These are phyloP conservation scores for Diglossa cyanea DNA, from an alignment of 2,797 vertebrate species.

Conservation along the genomic window DNA sequence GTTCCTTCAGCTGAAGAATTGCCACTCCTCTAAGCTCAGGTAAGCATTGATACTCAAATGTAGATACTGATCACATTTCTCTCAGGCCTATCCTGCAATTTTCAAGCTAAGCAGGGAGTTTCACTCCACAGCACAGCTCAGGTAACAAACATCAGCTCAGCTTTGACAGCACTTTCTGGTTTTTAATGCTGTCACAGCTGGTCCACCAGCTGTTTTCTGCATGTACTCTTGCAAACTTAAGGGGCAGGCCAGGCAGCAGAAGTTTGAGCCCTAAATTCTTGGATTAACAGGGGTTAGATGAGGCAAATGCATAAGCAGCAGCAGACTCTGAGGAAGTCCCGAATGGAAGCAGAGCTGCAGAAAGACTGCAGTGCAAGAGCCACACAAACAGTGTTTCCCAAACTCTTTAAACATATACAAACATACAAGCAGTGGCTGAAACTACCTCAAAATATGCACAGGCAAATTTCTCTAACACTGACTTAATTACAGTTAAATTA, in stretches of 20 bases:
- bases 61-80: neutral
- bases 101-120: neutral
- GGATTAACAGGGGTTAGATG: neutral
- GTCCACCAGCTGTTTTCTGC: constrained; percentile 1
- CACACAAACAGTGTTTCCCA: neutral
- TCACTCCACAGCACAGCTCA: neutral
- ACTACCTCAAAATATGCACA: neutral
- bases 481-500: neutral
- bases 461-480: neutral
- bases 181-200: neutral
- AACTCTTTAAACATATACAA: neutral
- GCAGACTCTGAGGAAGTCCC: neutral
- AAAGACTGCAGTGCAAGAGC: neutral
- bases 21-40: neutral
- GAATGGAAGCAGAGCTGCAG: neutral
- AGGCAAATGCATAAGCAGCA: neutral
- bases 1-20: neutral
- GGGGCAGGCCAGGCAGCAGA: neutral
- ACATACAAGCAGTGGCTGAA: neutral
- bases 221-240: neutral
- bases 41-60: neutral
- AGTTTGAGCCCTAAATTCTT: neutral
- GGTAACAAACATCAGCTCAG: neutral
- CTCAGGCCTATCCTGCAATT: neutral
- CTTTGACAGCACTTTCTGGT: neutral